These are phyloP conservation scores for Liposcelis brunnea DNA, from an alignment of 2,888 invertebrate genomes.

Conservation along the genomic window DNA sequence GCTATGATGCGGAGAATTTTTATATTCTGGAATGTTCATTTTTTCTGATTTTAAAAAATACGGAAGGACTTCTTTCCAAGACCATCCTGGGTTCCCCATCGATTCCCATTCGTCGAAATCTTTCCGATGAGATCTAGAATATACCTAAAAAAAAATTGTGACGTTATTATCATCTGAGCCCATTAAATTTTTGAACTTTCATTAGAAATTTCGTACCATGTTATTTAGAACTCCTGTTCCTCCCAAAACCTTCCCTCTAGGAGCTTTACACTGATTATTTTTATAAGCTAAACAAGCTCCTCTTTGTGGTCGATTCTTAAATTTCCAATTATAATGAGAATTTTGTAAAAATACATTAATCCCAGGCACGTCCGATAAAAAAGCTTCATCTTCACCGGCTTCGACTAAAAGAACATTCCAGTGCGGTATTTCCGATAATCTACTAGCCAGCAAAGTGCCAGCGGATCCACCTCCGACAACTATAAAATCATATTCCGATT, in stretches of 20 bases:
- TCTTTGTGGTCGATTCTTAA: conserved; percentile 13
- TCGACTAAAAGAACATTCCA: conserved; percentile 31
- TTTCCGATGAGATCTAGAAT: conserved; percentile 28
- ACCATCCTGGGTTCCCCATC: conserved; percentile 29
- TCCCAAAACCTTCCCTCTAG: too few species aligned
- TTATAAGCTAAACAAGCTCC: too few species aligned
- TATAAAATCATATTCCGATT: conserved; percentile 22
- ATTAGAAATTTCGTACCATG: too few species aligned
- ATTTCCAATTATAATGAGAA: conserved; percentile 20
- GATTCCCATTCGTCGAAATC: conserved; percentile 31
- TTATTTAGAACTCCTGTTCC: too few species aligned
- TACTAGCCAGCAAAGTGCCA: conserved; percentile 30
- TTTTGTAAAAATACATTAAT: conserved; percentile 28
- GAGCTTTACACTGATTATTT: too few species aligned
- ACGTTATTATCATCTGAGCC: too few species aligned
- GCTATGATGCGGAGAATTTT: conserved; percentile 33
- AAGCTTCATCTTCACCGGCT: conserved; percentile 29
- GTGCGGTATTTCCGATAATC: conserved; percentile 27
- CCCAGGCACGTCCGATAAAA: conserved; percentile 27
- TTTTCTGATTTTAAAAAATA: conserved; percentile 23
- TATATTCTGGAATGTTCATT: conserved; percentile 23
- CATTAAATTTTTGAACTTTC: too few species aligned
- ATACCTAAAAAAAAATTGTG: conserved; percentile 20
- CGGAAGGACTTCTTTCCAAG: conserved; percentile 20
- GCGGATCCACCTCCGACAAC: conserved; percentile 34